A percentile compares a stretch with the other conserved stretches of the same genome.
Conservation (phyloP, 2,797 vertebrate species). For the Schizothorax lantsangensis region DNA sequence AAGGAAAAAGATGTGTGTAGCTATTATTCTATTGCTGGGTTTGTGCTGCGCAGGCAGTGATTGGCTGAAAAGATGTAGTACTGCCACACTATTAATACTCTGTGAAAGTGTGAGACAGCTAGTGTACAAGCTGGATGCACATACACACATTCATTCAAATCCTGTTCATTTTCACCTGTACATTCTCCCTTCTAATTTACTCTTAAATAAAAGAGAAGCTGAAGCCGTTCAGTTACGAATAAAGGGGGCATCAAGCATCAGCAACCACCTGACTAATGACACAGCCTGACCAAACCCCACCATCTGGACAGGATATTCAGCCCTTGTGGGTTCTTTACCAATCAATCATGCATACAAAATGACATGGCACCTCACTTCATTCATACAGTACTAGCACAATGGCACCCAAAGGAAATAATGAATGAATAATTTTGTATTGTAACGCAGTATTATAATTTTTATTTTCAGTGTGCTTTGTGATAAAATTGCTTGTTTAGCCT, state of each 20-base stretch:
- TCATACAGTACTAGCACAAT: conserved; percentile 45
- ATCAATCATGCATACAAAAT: conserved; percentile 60
- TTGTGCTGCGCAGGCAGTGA: conserved; percentile 14
- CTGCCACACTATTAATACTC: conserved; percentile 18
- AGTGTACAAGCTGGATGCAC: background rate
- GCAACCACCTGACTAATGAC: conserved; percentile 59
- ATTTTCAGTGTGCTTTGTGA: background rate
- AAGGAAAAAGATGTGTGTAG: conserved; percentile 46
- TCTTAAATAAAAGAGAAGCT: conserved; percentile 42
- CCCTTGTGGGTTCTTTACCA: conserved; percentile 53
- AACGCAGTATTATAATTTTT: background rate
- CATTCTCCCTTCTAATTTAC: conserved; percentile 11
- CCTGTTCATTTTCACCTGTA: conserved; percentile 6
- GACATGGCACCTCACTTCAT: conserved; percentile 53
- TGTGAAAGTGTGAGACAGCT: background rate
- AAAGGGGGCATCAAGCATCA: conserved; percentile 46
- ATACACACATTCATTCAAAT: background rate
- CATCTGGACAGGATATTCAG: conserved; percentile 61
- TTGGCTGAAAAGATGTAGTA: conserved; percentile 12
- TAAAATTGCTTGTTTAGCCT: conserved; percentile 19
- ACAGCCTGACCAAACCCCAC: conserved; percentile 50
- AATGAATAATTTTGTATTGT: conserved; percentile 38
- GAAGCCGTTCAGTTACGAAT: conserved; percentile 12
- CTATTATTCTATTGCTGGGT: conserved; percentile 49
- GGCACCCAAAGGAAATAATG: conserved; percentile 41